Percentiles rank a stretch among this genome's conserved stretches.
These are phyloP conservation scores for Zaprionus gabonicus DNA, from an alignment of 1,140 invertebrate species.

Conservation along the genomic window DNA sequence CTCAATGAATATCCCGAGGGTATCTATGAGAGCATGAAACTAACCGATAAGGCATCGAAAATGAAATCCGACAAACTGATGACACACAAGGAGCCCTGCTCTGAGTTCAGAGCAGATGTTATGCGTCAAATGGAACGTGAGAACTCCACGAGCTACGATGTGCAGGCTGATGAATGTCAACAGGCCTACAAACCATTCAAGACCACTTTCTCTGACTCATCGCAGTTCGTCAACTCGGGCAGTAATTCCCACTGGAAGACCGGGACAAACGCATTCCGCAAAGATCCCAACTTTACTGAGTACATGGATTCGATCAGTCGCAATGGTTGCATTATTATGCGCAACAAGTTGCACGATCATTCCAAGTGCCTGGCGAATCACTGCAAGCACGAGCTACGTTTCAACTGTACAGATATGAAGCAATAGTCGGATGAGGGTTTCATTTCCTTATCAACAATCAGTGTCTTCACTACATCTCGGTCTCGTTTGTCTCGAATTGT, in stretches of 20 bases:
- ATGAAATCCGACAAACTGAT: conserved; percentile 63
- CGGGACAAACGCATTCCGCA: conserved; percentile 61
- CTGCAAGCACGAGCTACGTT: conserved; percentile 69
- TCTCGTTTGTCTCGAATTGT: neutral
- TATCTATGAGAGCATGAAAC: conserved; percentile 77
- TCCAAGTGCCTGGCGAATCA: conserved; percentile 75
- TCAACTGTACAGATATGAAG: conserved; percentile 71
- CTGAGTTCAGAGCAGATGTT: conserved; percentile 72
- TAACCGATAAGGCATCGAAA: conserved; percentile 67
- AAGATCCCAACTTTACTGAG: conserved; percentile 70
- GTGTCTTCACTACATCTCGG: neutral
- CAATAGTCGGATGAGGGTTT: neutral
- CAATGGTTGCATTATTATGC: conserved; percentile 79
- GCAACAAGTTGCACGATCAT: conserved; percentile 79
- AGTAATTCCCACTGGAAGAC: conserved; percentile 76
- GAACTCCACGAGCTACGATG: conserved; percentile 41
- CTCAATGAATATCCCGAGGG: conserved; percentile 84
- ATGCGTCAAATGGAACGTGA: conserved; percentile 71
- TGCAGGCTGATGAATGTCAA: conserved; percentile 56
- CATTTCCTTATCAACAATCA: neutral
- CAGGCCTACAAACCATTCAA: conserved; percentile 78
- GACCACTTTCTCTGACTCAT: conserved; percentile 68
- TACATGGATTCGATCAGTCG: conserved; percentile 83
- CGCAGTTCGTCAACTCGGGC: conserved; percentile 68
- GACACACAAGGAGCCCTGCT: conserved; percentile 55